Evolutionary conservation across 30 jellyfish, hydroid and myxozoan genomes (phyloP).

Genomic region (Sanderia malayensis): DNA sequence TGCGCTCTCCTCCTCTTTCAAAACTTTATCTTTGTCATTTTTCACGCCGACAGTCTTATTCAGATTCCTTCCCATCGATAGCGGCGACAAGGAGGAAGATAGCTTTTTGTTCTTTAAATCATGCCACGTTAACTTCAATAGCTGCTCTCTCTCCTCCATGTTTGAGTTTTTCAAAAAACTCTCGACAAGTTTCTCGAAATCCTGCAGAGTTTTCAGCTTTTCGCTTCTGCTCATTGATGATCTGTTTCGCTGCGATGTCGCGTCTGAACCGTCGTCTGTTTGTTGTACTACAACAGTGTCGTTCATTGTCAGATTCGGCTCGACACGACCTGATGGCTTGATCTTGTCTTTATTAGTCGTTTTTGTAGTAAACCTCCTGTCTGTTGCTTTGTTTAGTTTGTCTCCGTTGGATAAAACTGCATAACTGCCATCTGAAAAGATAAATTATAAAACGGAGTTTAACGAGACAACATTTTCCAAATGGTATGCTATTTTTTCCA

Average conservation of each 20-base stretch:
- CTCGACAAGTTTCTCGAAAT: slow-evolving; percentile 17
- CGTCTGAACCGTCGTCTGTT: neutral
- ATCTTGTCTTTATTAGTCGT: neutral
- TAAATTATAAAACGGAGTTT: too few species aligned
- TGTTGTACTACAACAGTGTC: neutral
- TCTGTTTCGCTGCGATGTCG: too few species aligned
- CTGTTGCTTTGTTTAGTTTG: neutral
- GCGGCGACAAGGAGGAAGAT: too few species aligned
- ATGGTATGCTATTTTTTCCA: too few species aligned
- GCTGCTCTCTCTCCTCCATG: slow-evolving; percentile 25
- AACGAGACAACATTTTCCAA: too few species aligned
- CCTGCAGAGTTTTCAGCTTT: too few species aligned
- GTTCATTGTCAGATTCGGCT: neutral
- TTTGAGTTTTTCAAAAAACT: slow-evolving; percentile 12
- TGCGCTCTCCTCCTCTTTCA: too few species aligned
- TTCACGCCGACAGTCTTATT: too few species aligned
- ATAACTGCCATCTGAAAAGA: neutral
- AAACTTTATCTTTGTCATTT: too few species aligned
- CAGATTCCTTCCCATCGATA: too few species aligned
- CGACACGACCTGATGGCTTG: neutral
- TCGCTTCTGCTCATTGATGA: too few species aligned
- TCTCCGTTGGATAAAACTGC: neutral
- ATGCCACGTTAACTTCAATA: slow-evolving; percentile 57
- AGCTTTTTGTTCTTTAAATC: slow-evolving; percentile 30
- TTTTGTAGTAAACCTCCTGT: neutral